Base-by-base conservation (phyloP, 2,888 invertebrate genomes). In the Drosophila vallismaia region DNA sequence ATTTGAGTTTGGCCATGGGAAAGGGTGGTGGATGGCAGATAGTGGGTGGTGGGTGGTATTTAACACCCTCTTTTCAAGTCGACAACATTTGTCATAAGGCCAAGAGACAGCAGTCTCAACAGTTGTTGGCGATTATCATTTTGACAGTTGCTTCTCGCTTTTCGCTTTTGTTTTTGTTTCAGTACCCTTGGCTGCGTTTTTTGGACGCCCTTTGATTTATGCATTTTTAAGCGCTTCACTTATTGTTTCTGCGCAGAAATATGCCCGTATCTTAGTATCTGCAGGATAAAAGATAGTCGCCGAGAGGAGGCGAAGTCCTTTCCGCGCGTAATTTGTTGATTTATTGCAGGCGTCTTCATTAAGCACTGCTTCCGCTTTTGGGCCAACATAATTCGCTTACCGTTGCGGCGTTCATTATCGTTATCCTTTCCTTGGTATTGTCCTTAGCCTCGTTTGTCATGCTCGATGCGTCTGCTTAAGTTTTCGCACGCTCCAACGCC, bases 91-190 rank as follows among this genome's bases (percentile, higher is more conserved):
- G 88, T 89, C 89, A 88, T 45, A 64, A 8, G 46, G 46, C 53
- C 64, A 59, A 50, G 56, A 68, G 40, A 42, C 40, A 19, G 40
- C 79, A 79, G 79, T 79, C 75, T 68, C 84, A 90, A 88, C 90
- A 89, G 89, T 90, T 89, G 90, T 89, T 88, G 82, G 83, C 82
- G 89, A 90, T 89, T 89, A 89, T 89, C 89, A 83, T 86, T 86
- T 81, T 86, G 88, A 88, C 82, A 89, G 84, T 72, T 71, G 54
- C 78, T 69, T 58, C 63, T 9, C 24, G 36, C 19, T 46, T 46
- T 58, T 4, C 19, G 12, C 29, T 44, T 45, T 56, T 42, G 19
- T 46, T 62, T 73, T 75, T 76, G 71, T 83, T 86, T 75, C 55
- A 75, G 73, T 73, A 73, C 77, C 77, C 76, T 77, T 53, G 75